Evolutionary conservation across 2,888 invertebrate species (phyloP).

Genomic region (Platypus cylindrus): DNA sequence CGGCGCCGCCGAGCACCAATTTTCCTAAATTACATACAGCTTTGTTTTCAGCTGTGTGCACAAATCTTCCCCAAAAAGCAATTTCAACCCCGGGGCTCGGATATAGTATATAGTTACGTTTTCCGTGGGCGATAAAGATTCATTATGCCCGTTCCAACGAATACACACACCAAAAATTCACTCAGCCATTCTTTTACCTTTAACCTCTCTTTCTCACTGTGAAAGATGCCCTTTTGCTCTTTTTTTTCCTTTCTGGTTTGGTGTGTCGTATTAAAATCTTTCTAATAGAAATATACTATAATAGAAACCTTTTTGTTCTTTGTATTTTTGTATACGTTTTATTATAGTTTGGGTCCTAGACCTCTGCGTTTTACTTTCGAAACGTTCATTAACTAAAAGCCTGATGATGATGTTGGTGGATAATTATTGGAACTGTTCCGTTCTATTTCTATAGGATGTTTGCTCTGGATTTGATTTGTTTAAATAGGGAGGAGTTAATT

Average conservation of each 20-base stretch:
- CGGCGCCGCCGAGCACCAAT: conserved; percentile 33
- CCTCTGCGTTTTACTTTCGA: too few relatives aligned
- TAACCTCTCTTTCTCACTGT: too few relatives aligned
- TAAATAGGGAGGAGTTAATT: too few relatives aligned
- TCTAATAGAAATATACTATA: too few relatives aligned
- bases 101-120: conserved; percentile 33
- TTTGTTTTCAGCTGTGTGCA: conserved; percentile 39
- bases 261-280: conserved; percentile 4
- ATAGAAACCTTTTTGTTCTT: too few relatives aligned
- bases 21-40: conserved; percentile 42
- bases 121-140: conserved; percentile 39
- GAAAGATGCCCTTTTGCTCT: conserved; percentile 1
- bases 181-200: conserved; percentile 6
- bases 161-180: conserved; percentile 28
- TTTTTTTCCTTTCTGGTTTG: conserved; percentile 1
- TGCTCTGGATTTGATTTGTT: too few relatives aligned
- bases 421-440: too few relatives aligned
- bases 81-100: conserved; percentile 28
- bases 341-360: too few relatives aligned
- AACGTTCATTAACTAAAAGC: too few relatives aligned
- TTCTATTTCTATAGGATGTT: too few relatives aligned
- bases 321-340: too few relatives aligned
- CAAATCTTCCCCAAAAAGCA: conserved; percentile 42
- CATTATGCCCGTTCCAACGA: conserved; percentile 32
- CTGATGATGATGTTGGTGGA: too few relatives aligned